Base-by-base conservation (phyloP, 2,888 invertebrate species). In the Dicranocentrus wangi region DNA sequence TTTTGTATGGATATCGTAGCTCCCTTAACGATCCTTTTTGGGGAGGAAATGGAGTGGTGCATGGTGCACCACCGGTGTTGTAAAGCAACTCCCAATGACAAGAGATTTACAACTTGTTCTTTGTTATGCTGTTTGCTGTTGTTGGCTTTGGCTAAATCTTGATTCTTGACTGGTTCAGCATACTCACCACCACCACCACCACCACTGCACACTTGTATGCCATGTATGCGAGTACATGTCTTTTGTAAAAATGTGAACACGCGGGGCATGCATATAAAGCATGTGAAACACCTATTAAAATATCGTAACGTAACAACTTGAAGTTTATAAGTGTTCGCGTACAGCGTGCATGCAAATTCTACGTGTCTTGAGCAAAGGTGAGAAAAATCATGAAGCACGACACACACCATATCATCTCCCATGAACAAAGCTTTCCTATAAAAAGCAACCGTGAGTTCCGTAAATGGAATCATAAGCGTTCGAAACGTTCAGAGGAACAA, bases 321-420 rank as follows among this genome's bases (percentile, higher is more conserved):
- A 58, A 58, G 58, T 25, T n/a, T n/a, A 19, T 19, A 61, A 28
- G 61, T 61, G 32, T 61, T 61, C 28, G 21, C 28, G n/a, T 27
- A 19, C 23, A 58, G 19, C 65, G 19, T 53, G 68, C 66, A 66
- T 47, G 51, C 51, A 53, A 47, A 53, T 27, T 27, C 10, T 68
- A 51, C 10, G 47, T 51, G 28, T 68, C 32, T 72, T 72, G 71
- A 58, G 71, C 61, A 72, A 72, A 61, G 71, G 71, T 72, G 71
- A 72, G 71, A 72, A 72, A 72, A 72, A 53, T 53, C 39, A 65
- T 65, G 72, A 53, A 53, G 63, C 65, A 73, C 65, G 73, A 73
- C 65, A 73, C 53, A 73, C 21, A 25, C 51, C 65, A 65, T 65
- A 65, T 73, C 73, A 72, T 72, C 72, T 21, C 72, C 61, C 61